Evolutionary conservation across 2,113 vertebrate genomes (phyloP).

Genomic region (Tilapia sparmanii): DNA sequence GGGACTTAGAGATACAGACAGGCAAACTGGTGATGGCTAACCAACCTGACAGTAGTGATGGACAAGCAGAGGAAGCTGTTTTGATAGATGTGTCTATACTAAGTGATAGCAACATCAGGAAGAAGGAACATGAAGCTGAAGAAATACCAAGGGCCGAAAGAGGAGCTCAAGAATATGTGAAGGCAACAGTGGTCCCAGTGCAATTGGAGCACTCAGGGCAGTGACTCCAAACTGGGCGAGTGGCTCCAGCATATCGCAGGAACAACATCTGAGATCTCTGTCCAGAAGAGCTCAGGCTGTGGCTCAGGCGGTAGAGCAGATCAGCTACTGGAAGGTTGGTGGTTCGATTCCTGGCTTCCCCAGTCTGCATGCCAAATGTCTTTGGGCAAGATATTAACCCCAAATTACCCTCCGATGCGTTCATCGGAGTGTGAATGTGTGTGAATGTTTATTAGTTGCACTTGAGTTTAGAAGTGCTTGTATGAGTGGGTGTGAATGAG

Average conservation of each 20-base stretch:
- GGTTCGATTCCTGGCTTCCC: background rate
- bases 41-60: background rate
- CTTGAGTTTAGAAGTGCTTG: background rate
- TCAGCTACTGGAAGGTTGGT: background rate
- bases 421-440: background rate
- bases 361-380: background rate
- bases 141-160: background rate
- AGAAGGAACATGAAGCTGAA: background rate
- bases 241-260: background rate
- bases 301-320: background rate
- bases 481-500: background rate
- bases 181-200: background rate
- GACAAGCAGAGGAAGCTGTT: background rate
- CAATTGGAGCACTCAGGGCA: background rate
- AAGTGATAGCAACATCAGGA: background rate
- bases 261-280: background rate
- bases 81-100: background rate
- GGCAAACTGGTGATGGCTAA: background rate
- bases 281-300: background rate
- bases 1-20: background rate
- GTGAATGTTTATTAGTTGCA: background rate
- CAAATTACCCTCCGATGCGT: background rate
- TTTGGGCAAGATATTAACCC: background rate
- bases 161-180: background rate
- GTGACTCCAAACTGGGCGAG: background rate